phyloP scores from a whole-genome alignment of 2,888 invertebrate species.

The Volucella inflata region DNA sequence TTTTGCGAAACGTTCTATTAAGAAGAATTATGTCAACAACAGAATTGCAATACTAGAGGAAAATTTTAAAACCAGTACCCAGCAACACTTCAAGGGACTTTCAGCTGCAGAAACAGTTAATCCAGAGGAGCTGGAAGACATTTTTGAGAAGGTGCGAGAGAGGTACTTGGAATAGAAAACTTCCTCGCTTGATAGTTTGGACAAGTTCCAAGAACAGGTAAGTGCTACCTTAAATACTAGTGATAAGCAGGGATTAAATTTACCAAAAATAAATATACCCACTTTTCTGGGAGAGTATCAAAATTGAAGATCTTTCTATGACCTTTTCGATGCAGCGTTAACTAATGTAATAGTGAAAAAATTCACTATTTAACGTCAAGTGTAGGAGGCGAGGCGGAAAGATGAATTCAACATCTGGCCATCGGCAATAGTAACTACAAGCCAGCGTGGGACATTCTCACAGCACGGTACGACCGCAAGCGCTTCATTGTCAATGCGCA shows the following conservation, averaged over 20 bases:
- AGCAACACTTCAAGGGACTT: conserved; percentile 9
- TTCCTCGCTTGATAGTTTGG: conserved; percentile 5
- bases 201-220: neutral
- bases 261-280: conserved; percentile 23
- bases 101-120: conserved; percentile 6
- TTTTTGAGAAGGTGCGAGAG: conserved; percentile 1
- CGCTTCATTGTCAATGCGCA: conserved; percentile 8
- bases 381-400: neutral
- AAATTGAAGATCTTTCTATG: conserved; percentile 8
- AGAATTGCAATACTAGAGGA: neutral
- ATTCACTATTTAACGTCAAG: conserved; percentile 14
- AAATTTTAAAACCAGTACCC: conserved; percentile 8
- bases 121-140: neutral
- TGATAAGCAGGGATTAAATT: conserved; percentile 1
- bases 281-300: conserved; percentile 15
- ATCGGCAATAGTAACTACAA: neutral
- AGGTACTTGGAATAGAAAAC: neutral
- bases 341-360: conserved; percentile 4
- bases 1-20: too few species aligned
- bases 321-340: neutral
- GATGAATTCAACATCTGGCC: conserved; percentile 3
- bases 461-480: conserved; percentile 5
- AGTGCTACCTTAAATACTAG: conserved; percentile 4
- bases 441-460: conserved; percentile 12
- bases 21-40: too few species aligned